Evolutionary conservation across 2,797 vertebrate genomes (phyloP), one percentile per base, ranked within the genome.

Genomic region (Lindbergichthys nudifrons): DNA sequence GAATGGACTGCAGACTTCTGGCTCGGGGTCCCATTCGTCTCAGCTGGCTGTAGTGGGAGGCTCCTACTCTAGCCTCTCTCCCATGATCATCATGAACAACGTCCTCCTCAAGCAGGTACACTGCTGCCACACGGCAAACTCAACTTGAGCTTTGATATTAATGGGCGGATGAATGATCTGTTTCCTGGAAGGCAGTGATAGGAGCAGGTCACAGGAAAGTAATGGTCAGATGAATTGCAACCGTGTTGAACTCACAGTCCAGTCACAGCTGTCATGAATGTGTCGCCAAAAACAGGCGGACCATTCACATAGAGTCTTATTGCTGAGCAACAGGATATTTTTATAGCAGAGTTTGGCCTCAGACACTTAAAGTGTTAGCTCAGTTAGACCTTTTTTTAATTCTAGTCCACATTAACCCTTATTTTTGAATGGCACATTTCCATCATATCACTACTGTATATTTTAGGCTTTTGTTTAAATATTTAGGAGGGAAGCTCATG

Each of bases 21-120:
- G 87, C 2, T 58, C 89, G 3, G 76, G 92, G 18, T 69, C 86
- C 3, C 90, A 88, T 73, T 81, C 88, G 0, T 92, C 91, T 69
- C 93, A 89, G 1, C 46, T 93, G 82, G 83, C 94, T 19, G 79
- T 95, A 46, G 88, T 94, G 14, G 89, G 93, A 75, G 89, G 75
- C 51, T 93, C 96, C 57, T 96, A 96, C 87, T 93, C 96, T 5
- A 70, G 85, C 0, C 90, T 97, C 4, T 95, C 96, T 67, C 93
- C 96, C 7, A 95, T 97, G 96, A 96, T 97, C 1, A 93, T 98
- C 86, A 97, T 98, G 96, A 98, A 98, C 93, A 97, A 97, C 5
- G 95, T 97, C 19, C 83, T 98, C 67, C 95, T 98, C 57, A 96
- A 96, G 71, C 96, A 97, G 96, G 96, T 98, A 93, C 73, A 80